These are phyloP conservation scores for Nomada lathburiana DNA, from an alignment of 2,888 invertebrate genomes.

Conservation along the genomic window DNA sequence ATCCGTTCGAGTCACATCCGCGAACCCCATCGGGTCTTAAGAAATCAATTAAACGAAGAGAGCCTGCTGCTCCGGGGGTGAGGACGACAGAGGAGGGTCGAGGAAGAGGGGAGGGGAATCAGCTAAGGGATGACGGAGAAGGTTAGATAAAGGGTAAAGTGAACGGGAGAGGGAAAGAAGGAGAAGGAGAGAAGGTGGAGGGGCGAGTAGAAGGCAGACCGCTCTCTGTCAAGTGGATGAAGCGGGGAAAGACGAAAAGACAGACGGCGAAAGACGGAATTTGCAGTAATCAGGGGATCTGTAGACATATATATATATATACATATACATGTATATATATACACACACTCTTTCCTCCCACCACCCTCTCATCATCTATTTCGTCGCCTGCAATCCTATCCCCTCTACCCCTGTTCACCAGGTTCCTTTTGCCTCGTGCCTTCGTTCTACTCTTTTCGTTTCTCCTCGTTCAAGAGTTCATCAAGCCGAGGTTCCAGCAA, in stretches of 20 bases:
- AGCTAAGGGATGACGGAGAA: conserved; percentile 67
- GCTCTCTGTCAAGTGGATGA: conserved; percentile 82
- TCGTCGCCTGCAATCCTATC: conserved; percentile 63
- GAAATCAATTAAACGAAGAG: conserved; percentile 75
- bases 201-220: conserved; percentile 70
- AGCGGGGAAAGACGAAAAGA: conserved; percentile 76
- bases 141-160: conserved; percentile 57
- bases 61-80: conserved; percentile 59
- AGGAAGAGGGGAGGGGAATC: conserved; percentile 48
- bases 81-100: conserved; percentile 66
- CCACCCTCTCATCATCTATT: conserved; percentile 67
- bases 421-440: conserved; percentile 49
- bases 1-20: conserved; percentile 76
- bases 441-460: conserved; percentile 53
- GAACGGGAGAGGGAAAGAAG: conserved; percentile 43
- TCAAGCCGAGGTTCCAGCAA: conserved; percentile 55
- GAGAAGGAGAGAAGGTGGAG: conserved; percentile 55
- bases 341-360: conserved; percentile 10
- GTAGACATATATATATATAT: conserved; percentile 20
- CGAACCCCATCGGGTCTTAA: conserved; percentile 82
- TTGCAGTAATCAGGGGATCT: conserved; percentile 81
- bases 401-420: conserved; percentile 29
- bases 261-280: conserved; percentile 81
- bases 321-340: conserved; percentile 31
- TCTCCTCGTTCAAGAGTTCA: conserved; percentile 54